Base-by-base conservation (phyloP, 2,113 vertebrate genomes). In the Strix uralensis region DNA sequence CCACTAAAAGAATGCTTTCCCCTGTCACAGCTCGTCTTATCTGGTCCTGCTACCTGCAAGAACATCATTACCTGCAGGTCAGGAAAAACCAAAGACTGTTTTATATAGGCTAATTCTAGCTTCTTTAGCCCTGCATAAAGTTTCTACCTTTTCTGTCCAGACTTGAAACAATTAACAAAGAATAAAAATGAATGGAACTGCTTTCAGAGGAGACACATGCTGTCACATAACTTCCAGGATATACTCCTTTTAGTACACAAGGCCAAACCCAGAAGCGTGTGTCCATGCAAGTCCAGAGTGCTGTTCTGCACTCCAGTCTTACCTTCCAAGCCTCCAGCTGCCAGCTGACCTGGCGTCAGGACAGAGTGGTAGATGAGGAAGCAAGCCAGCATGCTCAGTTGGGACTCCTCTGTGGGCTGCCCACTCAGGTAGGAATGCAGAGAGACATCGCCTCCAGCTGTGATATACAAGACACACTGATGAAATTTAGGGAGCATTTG, bases 341-440 rank as follows among this genome's bases (percentile, higher is more conserved):
- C 95, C 85, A 99, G 97, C 94, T 98, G 98, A 54, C 92, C 97
- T 1, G 98, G 98, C 1, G 98, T 98, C 3, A 99, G 99, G 85
- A 99, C 97, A 0, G 99, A 99, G 92, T 99, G 98, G 97, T 99
- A 99, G 46, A 99, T 98, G 10, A 99, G 98, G 96, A 99, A 99
- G 94, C 99, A 99, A 49, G 99, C 98, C 96, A 99, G 96, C 98
- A 98, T 98, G 92, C 96, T 97, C 27, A 98, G 97, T 36, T 98
- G 98, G 3, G 97, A 97, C 12, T 98, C 98, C 15, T 98, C 97
- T 0, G 97, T 92, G 46, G 97, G 94, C 96, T 98, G 98, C 8
- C 98, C 98, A 1, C 94, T 98, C 91, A 99, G 97, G 96, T 99
- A 99, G 75, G 98, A 97, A 7, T 98, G 98, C 55, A 98, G 97